Conservation (phyloP, 2,888 invertebrate genomes). For the Lepidocyrtoides sp. region DNA sequence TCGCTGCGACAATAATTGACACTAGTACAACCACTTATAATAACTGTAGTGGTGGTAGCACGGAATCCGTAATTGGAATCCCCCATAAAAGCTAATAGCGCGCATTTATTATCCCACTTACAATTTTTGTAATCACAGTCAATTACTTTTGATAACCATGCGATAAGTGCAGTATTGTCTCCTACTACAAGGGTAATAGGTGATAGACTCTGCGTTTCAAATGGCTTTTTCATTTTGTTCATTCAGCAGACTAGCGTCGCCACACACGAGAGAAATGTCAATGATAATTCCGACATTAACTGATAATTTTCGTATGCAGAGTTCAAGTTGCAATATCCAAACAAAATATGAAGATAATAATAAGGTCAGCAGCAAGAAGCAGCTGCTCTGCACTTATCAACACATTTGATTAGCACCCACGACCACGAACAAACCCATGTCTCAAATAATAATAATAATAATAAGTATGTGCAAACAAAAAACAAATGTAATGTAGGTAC, state of each 20-base stretch:
- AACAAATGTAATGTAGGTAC: background rate
- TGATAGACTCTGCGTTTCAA: background rate
- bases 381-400: conserved; percentile 41
- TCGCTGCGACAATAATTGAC: background rate
- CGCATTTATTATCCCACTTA: background rate
- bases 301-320: background rate
- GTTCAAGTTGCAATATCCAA: background rate
- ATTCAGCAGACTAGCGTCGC: background rate
- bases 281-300: background rate
- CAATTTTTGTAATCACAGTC: background rate
- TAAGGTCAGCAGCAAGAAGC: conserved; percentile 27
- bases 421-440: conserved; percentile 1
- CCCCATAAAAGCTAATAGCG: background rate
- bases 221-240: conserved; percentile 33
- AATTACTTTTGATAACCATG: conserved; percentile 10
- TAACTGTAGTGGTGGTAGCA: background rate
- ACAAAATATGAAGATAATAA: background rate
- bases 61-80: background rate
- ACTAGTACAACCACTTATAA: background rate
- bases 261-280: conserved; percentile 18
- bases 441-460: background rate
- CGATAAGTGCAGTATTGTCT: background rate
- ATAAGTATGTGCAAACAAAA: no score
- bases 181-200: background rate
- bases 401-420: conserved; percentile 53